Conservation (phyloP, 2,888 invertebrate genomes). For the Zhuqinia jingwanae region DNA sequence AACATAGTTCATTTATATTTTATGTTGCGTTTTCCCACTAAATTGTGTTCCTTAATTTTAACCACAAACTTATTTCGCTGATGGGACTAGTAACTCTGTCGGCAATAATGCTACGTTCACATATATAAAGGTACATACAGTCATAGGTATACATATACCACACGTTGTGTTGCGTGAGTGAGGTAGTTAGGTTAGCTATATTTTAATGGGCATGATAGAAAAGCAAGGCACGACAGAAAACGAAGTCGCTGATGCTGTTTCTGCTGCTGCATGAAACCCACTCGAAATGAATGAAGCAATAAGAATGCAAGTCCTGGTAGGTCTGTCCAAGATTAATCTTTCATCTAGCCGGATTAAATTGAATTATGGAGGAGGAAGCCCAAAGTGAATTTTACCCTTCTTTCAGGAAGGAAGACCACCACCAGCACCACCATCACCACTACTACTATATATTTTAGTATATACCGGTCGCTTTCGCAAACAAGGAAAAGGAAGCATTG, state of each 20-base stretch:
- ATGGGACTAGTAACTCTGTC: no score
- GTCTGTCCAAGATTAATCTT: conserved; percentile 75
- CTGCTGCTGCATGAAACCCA: neutral
- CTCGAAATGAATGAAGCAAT: conserved; percentile 67
- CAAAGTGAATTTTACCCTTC: conserved; percentile 70
- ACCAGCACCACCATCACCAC: neutral
- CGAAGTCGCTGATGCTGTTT: neutral
- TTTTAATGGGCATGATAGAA: neutral
- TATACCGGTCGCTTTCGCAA: neutral
- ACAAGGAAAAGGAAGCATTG: conserved; percentile 43
- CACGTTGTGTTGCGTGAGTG: no score
- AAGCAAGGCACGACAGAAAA: neutral
- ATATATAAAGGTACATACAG: no score
- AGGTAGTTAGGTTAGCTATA: neutral
- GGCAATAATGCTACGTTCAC: no score
- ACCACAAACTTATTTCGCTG: conserved; percentile 10
- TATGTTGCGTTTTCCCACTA: conserved; percentile 1
- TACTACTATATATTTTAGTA: neutral
- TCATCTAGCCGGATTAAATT: conserved; percentile 77
- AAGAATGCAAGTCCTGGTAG: conserved; percentile 62
- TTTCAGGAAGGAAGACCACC: conserved; percentile 4
- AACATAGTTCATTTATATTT: neutral
- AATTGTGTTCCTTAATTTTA: conserved; percentile 19
- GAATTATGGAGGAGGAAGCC: conserved; percentile 74
- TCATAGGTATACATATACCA: no score